A percentile compares a stretch with the other conserved stretches of the same genome.
phyloP scores from a whole-genome alignment of 1,140 invertebrate species.

The Eciton burchellii region DNA sequence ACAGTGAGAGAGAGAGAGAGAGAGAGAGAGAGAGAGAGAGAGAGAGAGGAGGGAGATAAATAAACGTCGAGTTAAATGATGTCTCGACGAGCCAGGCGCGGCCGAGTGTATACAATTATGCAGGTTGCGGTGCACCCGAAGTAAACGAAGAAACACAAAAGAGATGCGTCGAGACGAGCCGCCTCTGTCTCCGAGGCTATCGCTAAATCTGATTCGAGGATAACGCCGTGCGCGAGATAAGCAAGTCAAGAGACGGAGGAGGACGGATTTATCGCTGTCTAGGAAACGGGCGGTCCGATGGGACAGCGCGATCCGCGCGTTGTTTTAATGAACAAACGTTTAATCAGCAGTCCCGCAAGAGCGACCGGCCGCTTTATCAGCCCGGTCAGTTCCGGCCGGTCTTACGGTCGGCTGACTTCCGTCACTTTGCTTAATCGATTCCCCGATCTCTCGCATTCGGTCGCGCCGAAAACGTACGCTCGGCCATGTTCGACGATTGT shows the following conservation, averaged over 20 bases:
- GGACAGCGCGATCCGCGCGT: conserved; percentile 12
- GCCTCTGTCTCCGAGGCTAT: conserved; percentile 4
- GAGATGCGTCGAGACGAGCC: neutral
- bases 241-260: conserved; percentile 14
- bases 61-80: conserved; percentile 57
- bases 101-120: conserved; percentile 56
- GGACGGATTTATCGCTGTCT: conserved; percentile 71
- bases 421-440: conserved; percentile 55
- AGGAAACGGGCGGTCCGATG: neutral
- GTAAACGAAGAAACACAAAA: conserved; percentile 22
- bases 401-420: conserved; percentile 20
- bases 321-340: conserved; percentile 56
- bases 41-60: conserved; percentile 37
- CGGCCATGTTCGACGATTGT: neutral
- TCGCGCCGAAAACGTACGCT: neutral
- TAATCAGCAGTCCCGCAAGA: conserved; percentile 46
- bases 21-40: neutral
- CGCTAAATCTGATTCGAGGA: conserved; percentile 68
- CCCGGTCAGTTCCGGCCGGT: conserved; percentile 26
- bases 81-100: neutral
- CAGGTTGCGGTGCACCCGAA: conserved; percentile 58
- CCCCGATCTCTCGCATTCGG: conserved; percentile 36
- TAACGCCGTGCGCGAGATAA: conserved; percentile 42
- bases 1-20: too few species aligned
- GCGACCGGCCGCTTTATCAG: conserved; percentile 41